These are phyloP conservation scores for Oncorhynchus tshawytscha DNA, from an alignment of 2,113 vertebrate genomes.

Conservation along the genomic window DNA sequence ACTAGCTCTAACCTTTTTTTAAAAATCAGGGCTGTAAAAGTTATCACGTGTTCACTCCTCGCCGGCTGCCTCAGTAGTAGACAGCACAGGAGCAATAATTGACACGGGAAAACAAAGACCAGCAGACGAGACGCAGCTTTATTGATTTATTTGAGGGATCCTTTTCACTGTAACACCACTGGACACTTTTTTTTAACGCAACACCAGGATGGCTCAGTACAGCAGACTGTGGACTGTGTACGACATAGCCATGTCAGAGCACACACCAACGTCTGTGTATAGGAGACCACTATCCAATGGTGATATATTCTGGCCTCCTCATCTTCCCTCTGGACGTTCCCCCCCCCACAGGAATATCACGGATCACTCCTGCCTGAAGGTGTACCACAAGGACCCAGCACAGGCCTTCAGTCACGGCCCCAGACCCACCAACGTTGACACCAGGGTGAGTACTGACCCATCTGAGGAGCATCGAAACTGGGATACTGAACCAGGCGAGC, in stretches of 20 bases:
- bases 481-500: background rate
- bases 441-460: constrained; percentile 82
- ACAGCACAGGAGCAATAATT: constrained; percentile 2
- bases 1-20: constrained; percentile 29
- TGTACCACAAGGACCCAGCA: constrained; percentile 96
- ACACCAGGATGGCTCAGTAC: constrained; percentile 36
- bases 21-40: constrained; percentile 62
- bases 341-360: constrained; percentile 88
- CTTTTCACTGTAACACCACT: background rate
- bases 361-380: constrained; percentile 94
- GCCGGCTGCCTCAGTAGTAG: constrained; percentile 25
- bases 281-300: constrained; percentile 54
- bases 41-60: constrained; percentile 39
- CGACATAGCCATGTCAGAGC: constrained; percentile 26
- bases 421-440: constrained; percentile 85
- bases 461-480: background rate
- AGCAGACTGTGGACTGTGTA: constrained; percentile 1
- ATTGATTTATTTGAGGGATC: background rate
- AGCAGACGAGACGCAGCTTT: background rate
- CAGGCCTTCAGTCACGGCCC: constrained; percentile 89
- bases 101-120: background rate
- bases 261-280: constrained; percentile 40
- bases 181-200: background rate
- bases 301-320: constrained; percentile 46
- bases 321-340: constrained; percentile 41